Conservation (phyloP, 2,888 invertebrate genomes). For the Tolmerus cingulatus region DNA sequence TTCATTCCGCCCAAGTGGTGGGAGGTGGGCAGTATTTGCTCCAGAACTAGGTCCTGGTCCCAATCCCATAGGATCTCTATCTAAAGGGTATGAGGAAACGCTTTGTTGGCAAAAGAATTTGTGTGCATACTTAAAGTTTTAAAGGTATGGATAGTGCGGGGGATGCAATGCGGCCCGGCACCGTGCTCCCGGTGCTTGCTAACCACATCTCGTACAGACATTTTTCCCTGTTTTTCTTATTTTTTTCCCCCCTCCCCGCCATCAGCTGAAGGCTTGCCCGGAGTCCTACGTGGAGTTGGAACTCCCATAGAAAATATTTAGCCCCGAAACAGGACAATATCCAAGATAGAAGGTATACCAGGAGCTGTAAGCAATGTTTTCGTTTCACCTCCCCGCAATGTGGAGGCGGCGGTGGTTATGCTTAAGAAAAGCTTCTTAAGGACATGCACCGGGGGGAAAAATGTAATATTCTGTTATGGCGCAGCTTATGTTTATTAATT, state of each 20-base stretch:
- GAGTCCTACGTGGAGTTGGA: not conserved
- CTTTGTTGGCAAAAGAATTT: slow-evolving; percentile 28
- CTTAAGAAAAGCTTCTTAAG: slow-evolving; percentile 23
- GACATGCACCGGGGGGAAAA: not conserved
- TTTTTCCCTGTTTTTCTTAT: not conserved
- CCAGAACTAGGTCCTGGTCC: not conserved
- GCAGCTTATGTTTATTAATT: slow-evolving; percentile 23
- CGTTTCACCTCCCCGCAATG: not conserved
- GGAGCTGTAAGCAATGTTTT: not conserved
- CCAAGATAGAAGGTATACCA: not conserved
- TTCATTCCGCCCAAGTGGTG: not conserved
- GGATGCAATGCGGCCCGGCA: not conserved
- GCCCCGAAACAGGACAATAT: not conserved
- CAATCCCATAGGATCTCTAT: not conserved
- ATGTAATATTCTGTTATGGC: slow-evolving; percentile 37
- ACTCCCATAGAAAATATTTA: not conserved
- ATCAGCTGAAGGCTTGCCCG: not conserved
- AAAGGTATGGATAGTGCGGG: not conserved
- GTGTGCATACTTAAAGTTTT: slow-evolving; percentile 25
- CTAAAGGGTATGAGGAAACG: not conserved
- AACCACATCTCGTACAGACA: not conserved
- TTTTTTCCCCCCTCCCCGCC: not conserved
- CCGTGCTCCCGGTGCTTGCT: not conserved
- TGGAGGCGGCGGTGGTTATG: not conserved
- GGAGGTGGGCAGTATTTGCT: not conserved